These are phyloP conservation scores for Toxotes chatareus DNA, from an alignment of 2,113 vertebrate species.

Conservation along the genomic window DNA sequence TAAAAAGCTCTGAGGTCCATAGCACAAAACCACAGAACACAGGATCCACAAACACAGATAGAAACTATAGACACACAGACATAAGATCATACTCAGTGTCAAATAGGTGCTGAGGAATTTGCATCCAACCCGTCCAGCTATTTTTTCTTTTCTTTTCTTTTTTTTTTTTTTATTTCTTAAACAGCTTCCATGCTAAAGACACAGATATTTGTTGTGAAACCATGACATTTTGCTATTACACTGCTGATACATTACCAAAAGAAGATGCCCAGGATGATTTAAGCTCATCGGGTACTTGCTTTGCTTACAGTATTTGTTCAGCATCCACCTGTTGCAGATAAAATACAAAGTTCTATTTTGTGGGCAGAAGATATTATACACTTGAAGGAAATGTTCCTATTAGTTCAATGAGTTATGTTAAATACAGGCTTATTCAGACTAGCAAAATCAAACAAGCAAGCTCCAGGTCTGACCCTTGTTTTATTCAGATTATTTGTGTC, in stretches of 20 bases:
- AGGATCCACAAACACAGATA: too few relatives aligned
- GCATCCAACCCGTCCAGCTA: too few relatives aligned
- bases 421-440: not conserved
- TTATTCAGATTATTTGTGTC: constrained; percentile 34
- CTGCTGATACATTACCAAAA: too few relatives aligned
- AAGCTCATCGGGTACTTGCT: not conserved
- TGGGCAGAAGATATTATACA: not conserved
- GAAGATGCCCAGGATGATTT: not conserved
- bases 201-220: too few relatives aligned
- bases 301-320: not conserved
- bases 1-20: constrained; percentile 11
- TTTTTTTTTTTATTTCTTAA: too few relatives aligned
- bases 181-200: too few relatives aligned
- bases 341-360: constrained; percentile 3
- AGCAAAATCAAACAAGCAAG: constrained; percentile 33
- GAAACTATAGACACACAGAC: too few relatives aligned
- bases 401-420: not conserved
- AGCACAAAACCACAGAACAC: constrained; percentile 13
- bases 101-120: not conserved
- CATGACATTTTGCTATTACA: too few relatives aligned
- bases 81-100: too few relatives aligned
- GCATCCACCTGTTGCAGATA: constrained; percentile 14
- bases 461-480: constrained; percentile 17
- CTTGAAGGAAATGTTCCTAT: not conserved
- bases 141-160: too few relatives aligned